These are phyloP conservation scores for Drosophila heteroneura DNA, from an alignment of 2,888 invertebrate species.

Conservation along the genomic window DNA sequence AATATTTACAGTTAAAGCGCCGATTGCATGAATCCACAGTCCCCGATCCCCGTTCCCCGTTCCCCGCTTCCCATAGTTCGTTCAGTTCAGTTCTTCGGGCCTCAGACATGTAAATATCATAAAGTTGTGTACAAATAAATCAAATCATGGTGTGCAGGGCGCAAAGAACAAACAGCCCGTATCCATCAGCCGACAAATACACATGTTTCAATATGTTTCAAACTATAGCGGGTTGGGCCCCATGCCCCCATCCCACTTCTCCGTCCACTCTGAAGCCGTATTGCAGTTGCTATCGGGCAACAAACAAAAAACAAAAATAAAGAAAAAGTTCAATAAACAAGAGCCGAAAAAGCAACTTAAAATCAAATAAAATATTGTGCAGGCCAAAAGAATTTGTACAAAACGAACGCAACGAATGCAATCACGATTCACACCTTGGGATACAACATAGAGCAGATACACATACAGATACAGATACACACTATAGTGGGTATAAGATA, in stretches of 20 bases:
- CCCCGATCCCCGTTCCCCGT: not conserved
- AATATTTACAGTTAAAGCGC: conserved; percentile 47
- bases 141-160: conserved; percentile 58
- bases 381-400: conserved; percentile 25
- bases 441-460: conserved; percentile 26
- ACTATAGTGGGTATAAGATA: not conserved
- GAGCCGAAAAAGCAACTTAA: conserved; percentile 40
- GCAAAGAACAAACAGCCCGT: conserved; percentile 71
- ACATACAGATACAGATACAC: conserved; percentile 1
- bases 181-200: conserved; percentile 64
- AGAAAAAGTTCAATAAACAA: conserved; percentile 71
- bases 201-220: conserved; percentile 68
- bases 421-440: conserved; percentile 70
- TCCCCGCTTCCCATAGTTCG: not conserved
- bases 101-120: conserved; percentile 71
- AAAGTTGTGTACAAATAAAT: conserved; percentile 76
- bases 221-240: conserved; percentile 21
- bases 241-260: not conserved
- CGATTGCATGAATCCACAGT: conserved; percentile 37
- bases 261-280: not conserved
- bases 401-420: conserved; percentile 57
- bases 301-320: not conserved
- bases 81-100: conserved; percentile 5
- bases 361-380: conserved; percentile 66
- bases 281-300: conserved; percentile 42